phyloP scores from a whole-genome alignment of 2,888 invertebrate genomes.

The Cosmia pyralina region DNA sequence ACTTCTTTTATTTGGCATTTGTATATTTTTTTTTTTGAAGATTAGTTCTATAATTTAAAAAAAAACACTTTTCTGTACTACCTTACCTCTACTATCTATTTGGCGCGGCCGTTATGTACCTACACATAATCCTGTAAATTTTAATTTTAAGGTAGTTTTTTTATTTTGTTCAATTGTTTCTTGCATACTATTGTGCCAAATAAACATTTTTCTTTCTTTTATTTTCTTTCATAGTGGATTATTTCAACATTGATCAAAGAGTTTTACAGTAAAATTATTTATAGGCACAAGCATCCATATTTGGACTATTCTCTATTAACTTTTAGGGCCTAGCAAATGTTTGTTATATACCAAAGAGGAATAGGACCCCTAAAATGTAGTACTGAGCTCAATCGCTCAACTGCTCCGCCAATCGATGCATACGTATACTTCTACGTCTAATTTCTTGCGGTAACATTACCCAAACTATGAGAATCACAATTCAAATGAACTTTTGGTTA shows the following conservation, averaged over 20 bases:
- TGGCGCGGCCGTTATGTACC: neutral
- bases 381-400: neutral
- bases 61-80: neutral
- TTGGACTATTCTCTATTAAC: too few species aligned
- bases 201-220: neutral
- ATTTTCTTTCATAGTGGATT: too few species aligned
- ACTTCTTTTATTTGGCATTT: constrained; percentile 18
- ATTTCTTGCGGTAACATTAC: neutral
- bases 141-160: neutral
- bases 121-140: neutral
- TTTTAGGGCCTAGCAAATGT: too few species aligned
- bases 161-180: neutral
- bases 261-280: too few species aligned
- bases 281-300: neutral
- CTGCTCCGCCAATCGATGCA: neutral
- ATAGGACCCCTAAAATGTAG: too few species aligned
- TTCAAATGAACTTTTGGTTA: neutral
- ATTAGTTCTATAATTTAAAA: neutral
- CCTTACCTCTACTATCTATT: neutral
- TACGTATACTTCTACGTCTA: neutral
- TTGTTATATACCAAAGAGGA: neutral
- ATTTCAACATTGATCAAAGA: too few species aligned
- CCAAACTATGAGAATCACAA: neutral
- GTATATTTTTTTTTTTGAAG: neutral
- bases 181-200: too few species aligned